Evolutionary conservation across 1,140 invertebrate genomes (phyloP), one percentile per base, ranked within the genome.

Genomic region (Tribolium madens): DNA sequence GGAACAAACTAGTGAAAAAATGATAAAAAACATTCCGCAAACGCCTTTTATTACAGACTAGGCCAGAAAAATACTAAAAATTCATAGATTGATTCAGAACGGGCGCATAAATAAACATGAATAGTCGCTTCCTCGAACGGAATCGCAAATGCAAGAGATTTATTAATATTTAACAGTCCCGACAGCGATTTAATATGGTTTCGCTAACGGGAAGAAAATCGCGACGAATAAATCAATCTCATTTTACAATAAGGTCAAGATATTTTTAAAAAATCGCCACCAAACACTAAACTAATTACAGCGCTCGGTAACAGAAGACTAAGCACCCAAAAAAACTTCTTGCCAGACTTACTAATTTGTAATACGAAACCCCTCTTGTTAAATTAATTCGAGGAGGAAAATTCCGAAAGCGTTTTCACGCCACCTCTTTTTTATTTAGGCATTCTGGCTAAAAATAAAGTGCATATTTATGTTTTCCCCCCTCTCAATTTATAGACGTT

Each of bases 161-260:
- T 72, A 72, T 72, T 52, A 72, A 72, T 72, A 72, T 72, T 64
- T 72, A 72, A 52, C 70, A 72, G 70, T 52, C 46, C 17, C 12
- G 70, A 31, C 47, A 14, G 50, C 26, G 70, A 72, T 72, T 72
- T 72, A 72, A 72, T 72, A 72, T 72, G 46, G 70, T 72, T 72
- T 72, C 57, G 57, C 21, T 72, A 72, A 72, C 70, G 70, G 70
- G 70, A 72, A 72, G 70, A 14, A 72, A 72, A 72, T 72, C 50
- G 70, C 46, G 18, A 52, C 42, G 46, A 50, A 72, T 72, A 72
- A 72, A 72, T 72, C 50, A 52, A 21, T 31, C 50, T 72, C 21
- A 72, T 72, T 72, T 42, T 72, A 21, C 46, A 72, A 72, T 52
- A 72, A 72, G 70, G 70, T 72, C 70, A 72, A 13, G 47, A 10